Evolutionary conservation across 2,888 invertebrate genomes (phyloP).

Genomic region (Buathra laborator): DNA sequence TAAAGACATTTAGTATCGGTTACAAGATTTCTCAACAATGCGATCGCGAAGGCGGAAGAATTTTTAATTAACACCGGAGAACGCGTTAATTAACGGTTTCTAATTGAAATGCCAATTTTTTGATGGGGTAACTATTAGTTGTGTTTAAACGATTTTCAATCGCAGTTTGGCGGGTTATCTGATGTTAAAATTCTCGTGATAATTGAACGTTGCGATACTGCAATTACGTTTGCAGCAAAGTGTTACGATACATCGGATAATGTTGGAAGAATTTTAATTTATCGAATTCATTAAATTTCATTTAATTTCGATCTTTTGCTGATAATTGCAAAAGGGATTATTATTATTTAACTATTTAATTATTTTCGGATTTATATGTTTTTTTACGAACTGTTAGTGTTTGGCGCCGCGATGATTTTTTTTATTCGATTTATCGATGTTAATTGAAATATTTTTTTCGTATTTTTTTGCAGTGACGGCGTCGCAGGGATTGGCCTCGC

Average conservation of each 20-base stretch:
- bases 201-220: background rate
- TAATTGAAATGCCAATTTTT: background rate
- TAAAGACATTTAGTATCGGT: background rate
- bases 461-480: conserved; percentile 84
- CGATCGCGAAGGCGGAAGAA: background rate
- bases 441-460: conserved; percentile 42
- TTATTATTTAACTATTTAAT: too few relatives aligned
- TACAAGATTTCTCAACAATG: background rate
- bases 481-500: conserved; percentile 82
- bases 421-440: background rate
- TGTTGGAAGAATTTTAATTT: background rate
- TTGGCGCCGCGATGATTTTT: too few relatives aligned
- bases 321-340: too few relatives aligned
- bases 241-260: background rate
- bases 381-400: background rate
- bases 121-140: background rate
- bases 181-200: background rate
- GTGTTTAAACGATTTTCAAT: conserved; percentile 1
- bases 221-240: background rate
- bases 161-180: background rate
- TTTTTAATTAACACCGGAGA: conserved; percentile 2
- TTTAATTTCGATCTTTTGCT: background rate
- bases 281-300: background rate
- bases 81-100: background rate
- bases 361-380: background rate